phyloP scores from a whole-genome alignment of 2,888 invertebrate genomes.

The Drosophila neonasuta region DNA sequence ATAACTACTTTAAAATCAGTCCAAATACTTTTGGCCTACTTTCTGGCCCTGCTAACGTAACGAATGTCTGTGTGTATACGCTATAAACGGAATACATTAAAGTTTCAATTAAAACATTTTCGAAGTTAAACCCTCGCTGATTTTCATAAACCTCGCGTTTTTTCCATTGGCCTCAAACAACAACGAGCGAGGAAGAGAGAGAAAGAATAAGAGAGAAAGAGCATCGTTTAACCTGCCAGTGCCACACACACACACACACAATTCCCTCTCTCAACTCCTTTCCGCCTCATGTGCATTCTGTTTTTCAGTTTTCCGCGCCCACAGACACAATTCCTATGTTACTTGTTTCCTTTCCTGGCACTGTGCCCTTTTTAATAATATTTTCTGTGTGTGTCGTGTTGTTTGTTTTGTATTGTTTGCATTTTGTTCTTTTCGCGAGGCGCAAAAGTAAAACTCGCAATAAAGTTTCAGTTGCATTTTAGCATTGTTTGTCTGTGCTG shows the following conservation, averaged over 20 bases:
- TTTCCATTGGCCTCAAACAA: constrained; percentile 32
- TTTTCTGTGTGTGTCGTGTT: constrained; percentile 38
- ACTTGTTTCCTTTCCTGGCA: constrained; percentile 14
- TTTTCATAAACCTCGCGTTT: constrained; percentile 2
- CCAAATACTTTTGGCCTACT: neutral
- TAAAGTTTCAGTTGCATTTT: constrained; percentile 59
- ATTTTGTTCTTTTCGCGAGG: constrained; percentile 40
- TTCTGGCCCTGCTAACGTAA: neutral
- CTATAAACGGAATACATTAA: neutral
- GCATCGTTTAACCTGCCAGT: constrained; percentile 40
- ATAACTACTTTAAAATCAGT: neutral
- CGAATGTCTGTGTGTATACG: neutral
- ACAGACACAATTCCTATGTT: constrained; percentile 38
- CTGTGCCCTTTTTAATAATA: constrained; percentile 48
- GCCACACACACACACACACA: neutral
- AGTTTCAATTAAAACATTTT: constrained; percentile 4
- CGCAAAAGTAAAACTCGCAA: constrained; percentile 39
- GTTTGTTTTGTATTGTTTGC: constrained; percentile 44
- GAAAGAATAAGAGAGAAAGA: constrained; percentile 4
- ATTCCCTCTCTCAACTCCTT: neutral
- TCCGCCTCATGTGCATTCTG: constrained; percentile 10
- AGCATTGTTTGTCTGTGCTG: constrained; percentile 45
- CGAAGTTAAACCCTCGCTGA: neutral
- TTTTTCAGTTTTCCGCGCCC: constrained; percentile 31
- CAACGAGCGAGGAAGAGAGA: neutral